These are phyloP conservation scores for Tor tambroides DNA, from an alignment of 2,113 vertebrate species.

Conservation along the genomic window DNA sequence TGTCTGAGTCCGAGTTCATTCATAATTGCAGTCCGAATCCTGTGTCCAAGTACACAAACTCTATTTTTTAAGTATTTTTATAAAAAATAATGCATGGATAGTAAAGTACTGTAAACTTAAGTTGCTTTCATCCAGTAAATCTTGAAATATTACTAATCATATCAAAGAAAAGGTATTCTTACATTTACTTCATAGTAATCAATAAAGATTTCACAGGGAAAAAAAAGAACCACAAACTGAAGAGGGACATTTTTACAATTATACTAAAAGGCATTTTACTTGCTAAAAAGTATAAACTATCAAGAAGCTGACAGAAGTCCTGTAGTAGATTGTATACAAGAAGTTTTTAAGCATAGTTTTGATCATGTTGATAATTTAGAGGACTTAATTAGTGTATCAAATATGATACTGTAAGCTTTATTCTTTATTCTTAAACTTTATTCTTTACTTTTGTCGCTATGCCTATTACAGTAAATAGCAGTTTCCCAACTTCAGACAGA, in stretches of 20 bases:
- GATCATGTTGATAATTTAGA: not conserved
- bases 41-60: not conserved
- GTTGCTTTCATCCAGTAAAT: not conserved
- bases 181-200: no score
- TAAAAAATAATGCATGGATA: not conserved
- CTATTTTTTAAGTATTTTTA: no score
- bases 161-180: no score
- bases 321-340: no score
- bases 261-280: no score
- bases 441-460: not conserved
- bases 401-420: not conserved
- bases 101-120: not conserved
- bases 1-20: not conserved
- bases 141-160: no score
- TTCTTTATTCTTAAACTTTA: not conserved
- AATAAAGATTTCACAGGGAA: no score
- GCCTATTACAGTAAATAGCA: not conserved
- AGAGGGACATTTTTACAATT: no score
- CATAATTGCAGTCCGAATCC: not conserved
- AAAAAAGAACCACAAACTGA: no score
- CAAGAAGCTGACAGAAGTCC: no score
- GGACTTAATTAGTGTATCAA: not conserved
- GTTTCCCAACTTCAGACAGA: constrained; percentile 1
- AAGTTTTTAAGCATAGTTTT: not conserved
- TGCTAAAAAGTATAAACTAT: no score